Evolutionary conservation across 2,888 invertebrate genomes (phyloP).

Genomic region (Eulithis prunata): DNA sequence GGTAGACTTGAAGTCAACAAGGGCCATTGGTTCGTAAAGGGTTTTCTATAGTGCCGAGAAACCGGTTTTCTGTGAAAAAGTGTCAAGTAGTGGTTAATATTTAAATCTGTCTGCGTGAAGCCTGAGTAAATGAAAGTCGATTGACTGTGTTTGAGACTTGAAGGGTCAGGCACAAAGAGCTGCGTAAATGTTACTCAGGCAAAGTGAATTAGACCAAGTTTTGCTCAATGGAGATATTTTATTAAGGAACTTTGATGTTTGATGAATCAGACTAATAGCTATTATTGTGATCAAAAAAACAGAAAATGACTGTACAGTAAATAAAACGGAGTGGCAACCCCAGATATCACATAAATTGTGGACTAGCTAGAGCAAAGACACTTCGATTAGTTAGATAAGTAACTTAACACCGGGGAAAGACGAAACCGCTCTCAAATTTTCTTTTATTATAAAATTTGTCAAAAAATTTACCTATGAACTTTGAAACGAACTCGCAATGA

Average conservation of each 20-base stretch:
- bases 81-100: slow-evolving; percentile 52
- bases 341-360: slow-evolving; percentile 1
- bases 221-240: slow-evolving; percentile 16
- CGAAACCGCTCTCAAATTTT: slow-evolving; percentile 6
- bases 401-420: slow-evolving; percentile 7
- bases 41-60: too few species aligned
- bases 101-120: slow-evolving; percentile 62
- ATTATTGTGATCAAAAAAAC: neutral
- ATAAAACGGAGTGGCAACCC: slow-evolving; percentile 5
- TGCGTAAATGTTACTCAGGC: slow-evolving; percentile 19
- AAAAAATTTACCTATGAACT: slow-evolving; percentile 8
- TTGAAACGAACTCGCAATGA: slow-evolving; percentile 22
- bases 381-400: slow-evolving; percentile 10
- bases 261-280: neutral
- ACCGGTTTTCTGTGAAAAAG: slow-evolving; percentile 11
- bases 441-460: slow-evolving; percentile 8
- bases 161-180: slow-evolving; percentile 27
- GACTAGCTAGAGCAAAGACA: neutral
- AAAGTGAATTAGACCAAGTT: slow-evolving; percentile 16
- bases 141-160: slow-evolving; percentile 31
- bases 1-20: too few species aligned
- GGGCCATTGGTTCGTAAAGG: too few species aligned
- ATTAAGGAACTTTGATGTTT: neutral
- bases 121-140: slow-evolving; percentile 66
- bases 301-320: neutral